phyloP scores from a whole-genome alignment of 2,797 vertebrate genomes.

The Momotus momota region DNA sequence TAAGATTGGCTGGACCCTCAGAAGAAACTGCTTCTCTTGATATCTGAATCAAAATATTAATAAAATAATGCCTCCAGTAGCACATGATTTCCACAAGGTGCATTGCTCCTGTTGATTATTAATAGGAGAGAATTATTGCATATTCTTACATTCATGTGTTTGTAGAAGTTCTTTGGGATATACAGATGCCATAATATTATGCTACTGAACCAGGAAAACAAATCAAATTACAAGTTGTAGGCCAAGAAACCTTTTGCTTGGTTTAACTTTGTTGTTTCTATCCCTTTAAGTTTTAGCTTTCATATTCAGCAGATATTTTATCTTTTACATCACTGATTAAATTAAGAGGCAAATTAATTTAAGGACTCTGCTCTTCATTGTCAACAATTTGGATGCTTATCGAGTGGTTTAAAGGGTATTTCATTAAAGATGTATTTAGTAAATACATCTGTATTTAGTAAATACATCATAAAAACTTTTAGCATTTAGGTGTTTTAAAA shows the following conservation, averaged over 20 bases:
- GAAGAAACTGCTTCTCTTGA: neutral
- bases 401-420: slow-evolving; percentile 3
- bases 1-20: neutral
- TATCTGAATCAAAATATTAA: neutral
- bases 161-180: neutral
- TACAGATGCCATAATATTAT: neutral
- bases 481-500: neutral
- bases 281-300: neutral
- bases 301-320: neutral
- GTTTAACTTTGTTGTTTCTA: neutral
- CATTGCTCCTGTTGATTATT: neutral
- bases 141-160: neutral
- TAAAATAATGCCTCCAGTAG: neutral
- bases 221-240: neutral
- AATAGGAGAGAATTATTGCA: neutral
- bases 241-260: neutral
- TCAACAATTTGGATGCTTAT: slow-evolving; percentile 12
- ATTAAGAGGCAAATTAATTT: slow-evolving; percentile 37
- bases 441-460: too few species aligned
- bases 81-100: neutral
- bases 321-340: slow-evolving; percentile 9
- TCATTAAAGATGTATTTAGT: slow-evolving; percentile 16
- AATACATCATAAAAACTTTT: too few species aligned
- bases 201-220: neutral
- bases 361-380: neutral